A percentile compares a stretch with the other conserved stretches of the same genome.
phyloP scores from a whole-genome alignment of 2,113 vertebrate species.

The Centrocercus urophasianus region DNA sequence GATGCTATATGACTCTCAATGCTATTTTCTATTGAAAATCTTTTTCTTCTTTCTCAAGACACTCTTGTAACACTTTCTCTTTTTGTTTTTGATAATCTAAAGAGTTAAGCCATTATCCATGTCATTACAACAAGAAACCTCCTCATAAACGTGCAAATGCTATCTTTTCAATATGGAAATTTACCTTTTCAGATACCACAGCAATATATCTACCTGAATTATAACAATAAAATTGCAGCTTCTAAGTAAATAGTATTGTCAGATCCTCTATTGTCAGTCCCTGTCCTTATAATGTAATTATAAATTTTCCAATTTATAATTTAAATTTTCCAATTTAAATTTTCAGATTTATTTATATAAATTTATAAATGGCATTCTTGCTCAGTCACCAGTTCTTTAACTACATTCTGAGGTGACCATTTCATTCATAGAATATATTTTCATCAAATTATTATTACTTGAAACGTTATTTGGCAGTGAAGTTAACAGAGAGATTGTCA shows the following conservation, averaged over 20 bases:
- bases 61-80: neutral
- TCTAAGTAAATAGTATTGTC: constrained; percentile 4
- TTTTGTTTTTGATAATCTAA: neutral
- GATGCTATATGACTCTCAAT: neutral
- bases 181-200: constrained; percentile 20
- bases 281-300: neutral
- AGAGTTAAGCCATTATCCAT: constrained; percentile 44
- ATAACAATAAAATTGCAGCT: constrained; percentile 46
- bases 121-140: constrained; percentile 30
- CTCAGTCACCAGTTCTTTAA: neutral
- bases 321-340: too few relatives aligned
- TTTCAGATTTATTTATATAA: too few relatives aligned
- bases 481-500: constrained; percentile 1
- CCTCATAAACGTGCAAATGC: constrained; percentile 57
- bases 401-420: neutral
- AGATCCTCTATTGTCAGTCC: neutral
- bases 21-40: neutral
- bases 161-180: constrained; percentile 54
- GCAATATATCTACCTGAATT: constrained; percentile 21
- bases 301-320: too few relatives aligned
- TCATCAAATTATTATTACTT: constrained; percentile 5
- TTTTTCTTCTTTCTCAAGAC: neutral
- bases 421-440: neutral
- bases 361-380: neutral
- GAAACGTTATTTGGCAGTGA: neutral